Evolutionary conservation across 2,888 invertebrate genomes (phyloP), one percentile per base, ranked within the genome.

Genomic region (Allolobophora icterica): DNA sequence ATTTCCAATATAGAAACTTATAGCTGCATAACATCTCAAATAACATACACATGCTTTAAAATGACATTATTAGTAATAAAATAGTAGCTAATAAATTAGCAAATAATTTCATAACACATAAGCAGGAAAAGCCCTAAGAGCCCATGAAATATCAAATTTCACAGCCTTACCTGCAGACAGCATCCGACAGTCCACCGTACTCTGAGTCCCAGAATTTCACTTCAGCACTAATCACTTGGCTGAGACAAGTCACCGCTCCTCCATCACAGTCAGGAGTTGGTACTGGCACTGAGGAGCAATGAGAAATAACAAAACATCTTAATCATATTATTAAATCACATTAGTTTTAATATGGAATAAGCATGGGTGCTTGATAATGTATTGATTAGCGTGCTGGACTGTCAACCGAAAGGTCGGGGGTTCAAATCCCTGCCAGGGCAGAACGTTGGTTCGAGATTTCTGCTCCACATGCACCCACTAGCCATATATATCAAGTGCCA

Each of bases 221-320:
- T 5, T 35, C 21, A 35, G 21, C 34, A 34, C 2, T 15, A 24
- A 30, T 24, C n/a, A 8, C 8, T 35, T 6, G 6, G 38, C 38
- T 87, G 87, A 87, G 87, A 87, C 35, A 87, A 15, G 87, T 17
- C 38, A 87, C 87, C 35, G 35, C 87, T 34, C n/a, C 38, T 87
- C 87, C 87, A 35, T 87, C 87, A 38, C 87, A 87, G 38, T 87
- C 87, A 3, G 87, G 87, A 5, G 87, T 17, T 87, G 87, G 87
- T 38, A 17, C 0, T 17, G 87, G 87, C 24, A 87, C 87, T 87
- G n/a, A 30, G 24, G 35, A 52, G 52, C 52, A 71, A 71, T 11
- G n/a, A 71, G 13, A 71, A 71, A 71, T n/a, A 71, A 71, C n/a
- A 71, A 71, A 71, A 71, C 8, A 24, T 4, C 52, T 71, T 30